Evolutionary conservation across 1,140 invertebrate species (phyloP).

Genomic region (Megalopta genalis): DNA sequence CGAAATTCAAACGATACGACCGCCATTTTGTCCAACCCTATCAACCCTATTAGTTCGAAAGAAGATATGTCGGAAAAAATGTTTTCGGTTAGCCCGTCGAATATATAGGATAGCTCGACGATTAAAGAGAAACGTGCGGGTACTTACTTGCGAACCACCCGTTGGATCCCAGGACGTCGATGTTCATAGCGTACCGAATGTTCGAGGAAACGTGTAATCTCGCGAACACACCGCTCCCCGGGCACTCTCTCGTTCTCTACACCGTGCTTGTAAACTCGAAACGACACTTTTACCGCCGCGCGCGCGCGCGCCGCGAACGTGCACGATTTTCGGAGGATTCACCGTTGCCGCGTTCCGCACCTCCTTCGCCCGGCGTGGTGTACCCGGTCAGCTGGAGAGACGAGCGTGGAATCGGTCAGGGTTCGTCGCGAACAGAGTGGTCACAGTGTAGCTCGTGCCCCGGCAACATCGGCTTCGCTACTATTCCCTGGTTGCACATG

Average conservation of each 20-base stretch:
- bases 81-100: too few species aligned
- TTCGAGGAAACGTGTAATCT: slow-evolving; percentile 43
- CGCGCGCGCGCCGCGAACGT: neutral
- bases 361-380: neutral
- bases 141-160: slow-evolving; percentile 57
- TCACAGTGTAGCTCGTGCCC: slow-evolving; percentile 38
- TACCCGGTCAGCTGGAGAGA: slow-evolving; percentile 31
- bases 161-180: slow-evolving; percentile 50
- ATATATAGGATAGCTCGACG: too few species aligned
- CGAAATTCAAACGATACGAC: neutral
- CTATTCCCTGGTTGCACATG: slow-evolving; percentile 51
- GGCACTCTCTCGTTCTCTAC: slow-evolving; percentile 25
- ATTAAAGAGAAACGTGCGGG: neutral
- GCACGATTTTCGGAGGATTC: slow-evolving; percentile 9
- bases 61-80: too few species aligned
- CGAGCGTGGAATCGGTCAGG: slow-evolving; percentile 42
- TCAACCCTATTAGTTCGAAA: too few species aligned
- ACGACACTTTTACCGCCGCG: slow-evolving; percentile 30
- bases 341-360: slow-evolving; percentile 7
- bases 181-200: slow-evolving; percentile 54
- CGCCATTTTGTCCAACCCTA: too few species aligned
- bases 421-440: slow-evolving; percentile 46
- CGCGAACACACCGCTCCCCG: slow-evolving; percentile 31
- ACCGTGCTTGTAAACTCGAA: slow-evolving; percentile 31
- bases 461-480: slow-evolving; percentile 37